Percentiles rank a stretch among this genome's conserved stretches.
Conservation (phyloP, 2,888 invertebrate genomes). For the Cephus runcator region DNA sequence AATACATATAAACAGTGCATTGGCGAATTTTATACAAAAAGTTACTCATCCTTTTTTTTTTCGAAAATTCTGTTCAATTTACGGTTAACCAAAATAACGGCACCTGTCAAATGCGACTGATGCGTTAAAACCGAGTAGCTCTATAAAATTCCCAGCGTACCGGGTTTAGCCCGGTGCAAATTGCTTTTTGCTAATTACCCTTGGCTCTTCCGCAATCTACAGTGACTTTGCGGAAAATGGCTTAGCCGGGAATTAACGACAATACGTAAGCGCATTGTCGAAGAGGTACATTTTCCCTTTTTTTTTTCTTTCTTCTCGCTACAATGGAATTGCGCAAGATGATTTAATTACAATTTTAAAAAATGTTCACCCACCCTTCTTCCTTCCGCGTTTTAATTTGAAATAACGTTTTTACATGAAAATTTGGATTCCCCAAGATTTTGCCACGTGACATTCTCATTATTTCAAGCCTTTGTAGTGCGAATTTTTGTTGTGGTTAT, state of each 20-base stretch:
- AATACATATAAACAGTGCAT: background rate
- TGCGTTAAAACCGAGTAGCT: background rate
- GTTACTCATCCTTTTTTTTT: background rate
- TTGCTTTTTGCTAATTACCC: slow-evolving; percentile 1
- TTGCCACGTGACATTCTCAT: background rate
- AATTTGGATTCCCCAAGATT: background rate
- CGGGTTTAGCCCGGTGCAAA: background rate
- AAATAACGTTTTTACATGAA: background rate
- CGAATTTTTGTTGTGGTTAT: too few species aligned
- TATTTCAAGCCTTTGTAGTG: background rate
- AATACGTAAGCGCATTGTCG: background rate
- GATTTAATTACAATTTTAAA: background rate
- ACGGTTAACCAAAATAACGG: background rate
- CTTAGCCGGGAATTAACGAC: background rate
- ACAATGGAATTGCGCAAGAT: background rate
- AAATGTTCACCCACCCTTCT: background rate
- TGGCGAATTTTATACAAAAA: background rate
- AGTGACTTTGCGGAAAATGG: background rate
- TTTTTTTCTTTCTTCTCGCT: background rate
- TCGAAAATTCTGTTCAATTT: background rate
- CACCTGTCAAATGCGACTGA: background rate
- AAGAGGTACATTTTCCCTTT: background rate
- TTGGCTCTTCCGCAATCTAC: background rate
- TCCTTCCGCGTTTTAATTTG: background rate
- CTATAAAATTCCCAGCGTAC: background rate